These are phyloP conservation scores for Halcyon smyrnensis DNA, from an alignment of 2,797 vertebrate genomes.

Conservation along the genomic window DNA sequence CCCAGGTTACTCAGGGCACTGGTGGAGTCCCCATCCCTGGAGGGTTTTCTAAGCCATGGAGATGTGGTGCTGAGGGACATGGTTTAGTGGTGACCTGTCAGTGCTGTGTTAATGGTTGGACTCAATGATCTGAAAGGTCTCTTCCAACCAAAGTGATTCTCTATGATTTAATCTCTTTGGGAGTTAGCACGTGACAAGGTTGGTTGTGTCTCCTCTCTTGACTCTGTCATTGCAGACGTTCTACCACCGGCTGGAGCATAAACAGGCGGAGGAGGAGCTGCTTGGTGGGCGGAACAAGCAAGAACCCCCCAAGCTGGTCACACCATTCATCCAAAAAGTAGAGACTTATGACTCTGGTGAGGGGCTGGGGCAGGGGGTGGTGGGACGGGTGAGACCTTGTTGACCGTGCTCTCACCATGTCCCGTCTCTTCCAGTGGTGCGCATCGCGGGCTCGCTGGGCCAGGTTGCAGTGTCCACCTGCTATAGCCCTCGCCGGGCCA, in stretches of 20 bases:
- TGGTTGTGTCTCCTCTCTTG: background rate
- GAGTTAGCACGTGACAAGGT: background rate
- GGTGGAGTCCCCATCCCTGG: background rate
- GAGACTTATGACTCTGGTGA: constrained; percentile 89
- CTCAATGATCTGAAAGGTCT: background rate
- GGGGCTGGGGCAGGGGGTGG: background rate
- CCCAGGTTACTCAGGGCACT: background rate
- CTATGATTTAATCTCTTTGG: background rate
- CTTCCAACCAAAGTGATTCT: background rate
- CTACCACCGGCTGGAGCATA: constrained; percentile 88
- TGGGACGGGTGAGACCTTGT: rapidly evolving
- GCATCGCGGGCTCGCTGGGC: constrained; percentile 93
- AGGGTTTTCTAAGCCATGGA: background rate
- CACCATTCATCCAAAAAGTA: constrained; percentile 91
- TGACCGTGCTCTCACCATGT: rapidly evolving
- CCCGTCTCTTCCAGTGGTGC: constrained; percentile 83
- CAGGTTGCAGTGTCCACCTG: constrained; percentile 96
- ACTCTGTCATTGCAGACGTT: constrained; percentile 80
- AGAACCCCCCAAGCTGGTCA: constrained; percentile 90
- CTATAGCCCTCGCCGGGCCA: constrained; percentile 93
- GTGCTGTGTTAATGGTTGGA: background rate
- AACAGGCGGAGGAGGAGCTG: constrained; percentile 87
- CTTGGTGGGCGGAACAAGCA: constrained; percentile 83
- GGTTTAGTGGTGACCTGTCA: background rate
- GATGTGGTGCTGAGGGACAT: background rate